Conservation (phyloP, 2,888 invertebrate species). For the Mamestra brassicae region DNA sequence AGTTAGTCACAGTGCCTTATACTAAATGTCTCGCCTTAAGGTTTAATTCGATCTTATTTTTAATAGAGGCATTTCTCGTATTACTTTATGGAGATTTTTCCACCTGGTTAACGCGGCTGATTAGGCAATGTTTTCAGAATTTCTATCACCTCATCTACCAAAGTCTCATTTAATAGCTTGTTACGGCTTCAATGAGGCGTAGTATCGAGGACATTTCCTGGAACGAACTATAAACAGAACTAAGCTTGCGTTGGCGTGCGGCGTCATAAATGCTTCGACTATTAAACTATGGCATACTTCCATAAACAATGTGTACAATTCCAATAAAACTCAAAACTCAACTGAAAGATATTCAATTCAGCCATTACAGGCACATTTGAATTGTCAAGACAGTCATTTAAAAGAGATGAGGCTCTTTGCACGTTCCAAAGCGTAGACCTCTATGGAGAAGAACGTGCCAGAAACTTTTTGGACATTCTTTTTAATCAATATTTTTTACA, state of each 20-base stretch:
- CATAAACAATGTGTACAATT: too few relatives aligned
- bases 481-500: too few relatives aligned
- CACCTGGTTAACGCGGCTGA: background rate
- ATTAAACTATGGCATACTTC: background rate
- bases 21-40: background rate
- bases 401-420: too few relatives aligned
- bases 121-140: background rate
- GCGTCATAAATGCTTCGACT: background rate
- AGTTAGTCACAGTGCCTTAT: constrained; percentile 1
- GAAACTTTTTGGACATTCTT: too few relatives aligned
- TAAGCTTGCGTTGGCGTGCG: too few relatives aligned
- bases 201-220: background rate
- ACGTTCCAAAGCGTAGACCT: too few relatives aligned
- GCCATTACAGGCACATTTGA: too few relatives aligned
- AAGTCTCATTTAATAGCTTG: background rate
- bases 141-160: background rate
- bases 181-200: background rate
- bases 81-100: background rate
- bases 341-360: too few relatives aligned
- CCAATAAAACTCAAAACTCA: too few relatives aligned
- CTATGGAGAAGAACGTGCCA: too few relatives aligned
- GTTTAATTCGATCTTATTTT: background rate
- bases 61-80: background rate
- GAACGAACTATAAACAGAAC: constrained; percentile 1
- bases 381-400: too few relatives aligned